A percentile compares a stretch with the other conserved stretches of the same genome.
phyloP scores from a whole-genome alignment of 2,888 invertebrate genomes.

The Sphaerophoria rueppellii region DNA sequence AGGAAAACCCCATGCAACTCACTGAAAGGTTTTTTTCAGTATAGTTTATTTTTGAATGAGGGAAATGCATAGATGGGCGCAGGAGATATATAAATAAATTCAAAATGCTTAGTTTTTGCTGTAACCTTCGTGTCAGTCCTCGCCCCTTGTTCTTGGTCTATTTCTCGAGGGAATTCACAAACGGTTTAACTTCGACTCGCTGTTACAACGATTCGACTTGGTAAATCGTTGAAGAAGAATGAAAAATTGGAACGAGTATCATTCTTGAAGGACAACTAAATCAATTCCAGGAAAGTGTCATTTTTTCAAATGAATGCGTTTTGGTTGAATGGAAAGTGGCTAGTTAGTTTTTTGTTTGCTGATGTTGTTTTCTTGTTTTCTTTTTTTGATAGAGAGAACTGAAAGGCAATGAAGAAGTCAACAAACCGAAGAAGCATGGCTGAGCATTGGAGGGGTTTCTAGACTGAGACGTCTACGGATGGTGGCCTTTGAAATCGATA shows the following conservation, averaged over 20 bases:
- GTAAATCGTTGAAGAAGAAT: neutral
- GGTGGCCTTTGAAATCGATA: conserved; percentile 7
- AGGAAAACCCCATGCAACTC: neutral
- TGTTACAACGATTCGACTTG: neutral
- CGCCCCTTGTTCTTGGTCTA: neutral
- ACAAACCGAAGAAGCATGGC: neutral
- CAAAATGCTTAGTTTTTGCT: conserved; percentile 61
- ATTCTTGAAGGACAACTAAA: conserved; percentile 61
- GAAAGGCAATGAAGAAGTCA: neutral
- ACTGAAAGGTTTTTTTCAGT: too few relatives aligned
- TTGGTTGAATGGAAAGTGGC: conserved; percentile 44
- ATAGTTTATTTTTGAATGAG: neutral
- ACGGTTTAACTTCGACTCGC: conserved; percentile 1
- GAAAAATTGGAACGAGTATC: conserved; percentile 21
- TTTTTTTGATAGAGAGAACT: neutral
- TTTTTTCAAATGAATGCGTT: conserved; percentile 71
- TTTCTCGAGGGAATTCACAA: conserved; percentile 19
- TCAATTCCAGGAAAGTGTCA: conserved; percentile 72
- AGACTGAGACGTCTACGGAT: neutral
- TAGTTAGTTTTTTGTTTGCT: conserved; percentile 47
- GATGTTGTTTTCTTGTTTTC: neutral
- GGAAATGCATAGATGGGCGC: neutral
- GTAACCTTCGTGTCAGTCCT: conserved; percentile 46
- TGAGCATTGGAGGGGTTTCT: neutral
- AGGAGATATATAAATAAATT: conserved; percentile 69